Evolutionary conservation across 2,797 vertebrate genomes (phyloP), one percentile per base, ranked within the genome.

Genomic region (Acanthurus tractus): DNA sequence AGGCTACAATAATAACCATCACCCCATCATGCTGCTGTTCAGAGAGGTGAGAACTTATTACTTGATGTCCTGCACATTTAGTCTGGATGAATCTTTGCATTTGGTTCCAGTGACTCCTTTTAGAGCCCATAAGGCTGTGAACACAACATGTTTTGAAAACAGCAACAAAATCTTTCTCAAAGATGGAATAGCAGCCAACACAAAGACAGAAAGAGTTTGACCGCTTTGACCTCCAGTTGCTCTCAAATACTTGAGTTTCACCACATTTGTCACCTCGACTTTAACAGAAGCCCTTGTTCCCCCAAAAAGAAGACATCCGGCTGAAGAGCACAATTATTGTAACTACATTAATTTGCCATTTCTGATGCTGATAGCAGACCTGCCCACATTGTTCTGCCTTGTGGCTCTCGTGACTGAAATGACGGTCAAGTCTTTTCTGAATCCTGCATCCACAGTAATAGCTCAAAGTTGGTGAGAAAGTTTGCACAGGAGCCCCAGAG

Each of bases 211-310:
- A 46, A 67, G 25, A 23, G 29, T 46, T 69, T 4, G 40, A 6
- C 25, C 50, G 48, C 50, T 69, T 55, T 69, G n/a, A 71, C 52
- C 29, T 57, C 13, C 6, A 36, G 45, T 23, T 4, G 15, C 22
- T 54, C 38, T 49, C 34, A 6, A 18, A 49, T 9, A 40, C 46
- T 29, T 2, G 15, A 44, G 48, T 45, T 48, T 44, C 54, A 13
- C 42, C 1, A 1, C n/a, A 1, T 64, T 65, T 61, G n/a, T 42
- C 46, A 62, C 25, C 1, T 20, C 25, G 13, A 4, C 1, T 68
- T 55, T 38, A 62, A 78, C 49, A n/a, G 3, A 70, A 69, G 11
- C 9, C 5, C 36, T 68, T 65, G 42, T 66, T 76, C 38, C 44
- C 22, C 9, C 23, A 49, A 38, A 52, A 48, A 40, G 3, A 59